Evolutionary conservation across 2,797 vertebrate genomes (phyloP).

Genomic region (Sandelia bainsii): DNA sequence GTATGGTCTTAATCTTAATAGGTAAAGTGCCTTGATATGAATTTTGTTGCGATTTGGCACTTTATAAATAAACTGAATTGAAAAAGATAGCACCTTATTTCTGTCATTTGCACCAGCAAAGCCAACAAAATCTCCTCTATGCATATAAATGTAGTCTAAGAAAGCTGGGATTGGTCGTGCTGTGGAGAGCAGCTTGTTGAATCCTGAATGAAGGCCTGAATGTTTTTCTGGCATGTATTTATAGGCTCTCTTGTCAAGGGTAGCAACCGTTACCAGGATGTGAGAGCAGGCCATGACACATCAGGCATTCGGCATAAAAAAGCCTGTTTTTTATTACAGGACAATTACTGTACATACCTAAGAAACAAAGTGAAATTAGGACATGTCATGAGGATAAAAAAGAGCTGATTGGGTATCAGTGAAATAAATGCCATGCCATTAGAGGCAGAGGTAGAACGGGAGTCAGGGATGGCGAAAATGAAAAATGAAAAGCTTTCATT

Average conservation of each 20-base stretch:
- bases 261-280: constrained; percentile 80
- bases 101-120: constrained; percentile 16
- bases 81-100: constrained; percentile 16
- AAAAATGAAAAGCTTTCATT: constrained; percentile 43
- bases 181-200: constrained; percentile 56
- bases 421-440: not conserved
- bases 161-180: constrained; percentile 22
- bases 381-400: not conserved
- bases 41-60: too few relatives aligned
- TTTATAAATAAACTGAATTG: too few relatives aligned
- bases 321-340: constrained; percentile 22
- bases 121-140: constrained; percentile 32
- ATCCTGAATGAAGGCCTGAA: constrained; percentile 55
- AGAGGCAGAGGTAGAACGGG: not conserved
- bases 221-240: constrained; percentile 68
- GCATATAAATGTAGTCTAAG: constrained; percentile 30
- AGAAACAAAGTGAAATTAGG: not conserved
- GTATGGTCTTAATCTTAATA: too few relatives aligned
- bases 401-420: constrained; percentile 7
- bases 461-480: not conserved
- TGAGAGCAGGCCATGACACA: constrained; percentile 61
- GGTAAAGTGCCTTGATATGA: too few relatives aligned
- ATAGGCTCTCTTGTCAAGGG: constrained; percentile 72
- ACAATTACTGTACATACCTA: not conserved
- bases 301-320: constrained; percentile 44